These are phyloP conservation scores for Ametastegia equiseti DNA, from an alignment of 2,888 invertebrate genomes.

Conservation along the genomic window DNA sequence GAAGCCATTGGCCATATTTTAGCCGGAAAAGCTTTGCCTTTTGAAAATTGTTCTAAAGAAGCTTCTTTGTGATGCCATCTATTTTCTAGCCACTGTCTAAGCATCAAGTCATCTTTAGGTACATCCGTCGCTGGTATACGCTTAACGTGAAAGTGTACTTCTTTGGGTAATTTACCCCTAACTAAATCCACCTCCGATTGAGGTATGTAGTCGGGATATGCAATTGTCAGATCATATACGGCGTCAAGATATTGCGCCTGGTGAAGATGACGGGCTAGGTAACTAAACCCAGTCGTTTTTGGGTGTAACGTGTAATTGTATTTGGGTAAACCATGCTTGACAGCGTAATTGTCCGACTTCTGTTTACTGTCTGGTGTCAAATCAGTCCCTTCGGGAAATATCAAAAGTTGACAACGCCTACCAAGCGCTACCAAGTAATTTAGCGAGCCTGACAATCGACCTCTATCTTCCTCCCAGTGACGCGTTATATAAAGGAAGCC, in stretches of 20 bases:
- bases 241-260: constrained; percentile 82
- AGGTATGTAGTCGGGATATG: constrained; percentile 86
- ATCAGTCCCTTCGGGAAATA: constrained; percentile 95
- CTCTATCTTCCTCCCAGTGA: constrained; percentile 87
- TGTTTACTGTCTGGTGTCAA: constrained; percentile 83
- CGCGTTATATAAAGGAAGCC: constrained; percentile 91
- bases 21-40: constrained; percentile 77
- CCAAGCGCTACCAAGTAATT: constrained; percentile 85
- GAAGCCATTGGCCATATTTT: constrained; percentile 71
- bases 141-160: constrained; percentile 87
- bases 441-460: constrained; percentile 82
- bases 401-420: constrained; percentile 84
- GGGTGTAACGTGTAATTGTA: constrained; percentile 92
- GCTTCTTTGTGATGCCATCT: constrained; percentile 84
- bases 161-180: constrained; percentile 84
- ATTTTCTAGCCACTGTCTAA: constrained; percentile 82
- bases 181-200: constrained; percentile 87
- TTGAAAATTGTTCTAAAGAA: constrained; percentile 80
- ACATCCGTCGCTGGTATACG: constrained; percentile 81
- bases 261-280: constrained; percentile 79
- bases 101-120: constrained; percentile 79
- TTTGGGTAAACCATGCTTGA: constrained; percentile 81
- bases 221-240: constrained; percentile 92
- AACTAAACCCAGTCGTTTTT: constrained; percentile 88
- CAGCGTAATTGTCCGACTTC: constrained; percentile 86